Evolutionary conservation across 2,888 invertebrate species (phyloP).

Genomic region (Catocala fraxini): DNA sequence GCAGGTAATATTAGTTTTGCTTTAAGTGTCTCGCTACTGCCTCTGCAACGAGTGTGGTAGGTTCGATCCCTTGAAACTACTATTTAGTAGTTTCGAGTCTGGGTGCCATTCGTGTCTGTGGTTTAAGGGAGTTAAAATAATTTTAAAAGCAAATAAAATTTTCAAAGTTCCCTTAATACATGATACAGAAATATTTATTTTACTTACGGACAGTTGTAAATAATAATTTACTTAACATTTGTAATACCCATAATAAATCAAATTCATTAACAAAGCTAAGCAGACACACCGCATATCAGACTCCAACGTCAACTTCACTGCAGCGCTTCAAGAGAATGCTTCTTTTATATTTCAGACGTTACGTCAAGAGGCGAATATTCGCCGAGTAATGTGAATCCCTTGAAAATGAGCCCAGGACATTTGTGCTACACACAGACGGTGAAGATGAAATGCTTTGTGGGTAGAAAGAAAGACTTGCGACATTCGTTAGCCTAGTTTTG

Average conservation of each 20-base stretch:
- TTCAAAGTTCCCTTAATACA: too few relatives aligned
- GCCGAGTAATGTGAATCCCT: slow-evolving; percentile 60
- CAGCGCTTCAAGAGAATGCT: slow-evolving; percentile 57
- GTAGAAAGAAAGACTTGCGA: slow-evolving; percentile 27
- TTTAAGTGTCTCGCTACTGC: too few relatives aligned
- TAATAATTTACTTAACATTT: too few relatives aligned
- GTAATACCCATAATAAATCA: not conserved
- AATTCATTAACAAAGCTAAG: slow-evolving; percentile 11
- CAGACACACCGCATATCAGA: slow-evolving; percentile 18
- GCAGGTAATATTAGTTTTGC: too few relatives aligned
- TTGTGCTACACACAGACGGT: slow-evolving; percentile 43
- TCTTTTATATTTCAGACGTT: slow-evolving; percentile 67
- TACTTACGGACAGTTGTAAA: too few relatives aligned
- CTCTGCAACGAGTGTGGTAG: too few relatives aligned
- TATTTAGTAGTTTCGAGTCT: too few relatives aligned
- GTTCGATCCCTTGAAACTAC: too few relatives aligned
- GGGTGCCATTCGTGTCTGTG: too few relatives aligned
- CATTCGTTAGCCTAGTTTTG: slow-evolving; percentile 34
- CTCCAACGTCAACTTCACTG: slow-evolving; percentile 37
- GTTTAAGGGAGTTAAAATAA: too few relatives aligned
- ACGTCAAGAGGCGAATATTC: slow-evolving; percentile 61
- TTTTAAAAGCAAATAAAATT: too few relatives aligned
- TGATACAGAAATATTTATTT: too few relatives aligned
- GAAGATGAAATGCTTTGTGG: slow-evolving; percentile 41
- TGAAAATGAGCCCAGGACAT: slow-evolving; percentile 57